Evolutionary conservation across 1,140 invertebrate genomes (phyloP).

Genomic region (Drosophila melanica): DNA sequence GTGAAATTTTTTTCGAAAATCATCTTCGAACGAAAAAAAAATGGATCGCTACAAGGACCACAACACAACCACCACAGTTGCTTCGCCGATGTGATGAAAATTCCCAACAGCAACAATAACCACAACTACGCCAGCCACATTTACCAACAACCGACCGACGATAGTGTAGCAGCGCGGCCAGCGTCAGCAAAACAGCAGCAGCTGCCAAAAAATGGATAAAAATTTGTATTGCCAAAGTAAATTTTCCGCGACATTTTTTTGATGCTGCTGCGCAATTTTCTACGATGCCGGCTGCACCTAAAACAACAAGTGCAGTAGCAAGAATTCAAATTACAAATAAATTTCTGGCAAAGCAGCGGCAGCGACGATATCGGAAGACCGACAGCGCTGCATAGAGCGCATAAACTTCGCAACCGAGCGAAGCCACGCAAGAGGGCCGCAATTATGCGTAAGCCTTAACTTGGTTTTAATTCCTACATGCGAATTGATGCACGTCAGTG

Average conservation of each 20-base stretch:
- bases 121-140: conserved; percentile 33
- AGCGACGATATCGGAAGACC: no score
- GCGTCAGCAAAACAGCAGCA: conserved; percentile 32
- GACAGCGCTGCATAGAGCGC: no score
- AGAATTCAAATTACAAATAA: conserved; percentile 40
- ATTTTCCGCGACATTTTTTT: conserved; percentile 43
- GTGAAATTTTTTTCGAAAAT: no score
- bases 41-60: no score
- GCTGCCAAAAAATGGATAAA: conserved; percentile 36
- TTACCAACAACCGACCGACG: conserved; percentile 51
- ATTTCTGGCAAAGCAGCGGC: conserved; percentile 62
- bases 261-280: conserved; percentile 57
- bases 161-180: conserved; percentile 26
- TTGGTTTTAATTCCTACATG: no score
- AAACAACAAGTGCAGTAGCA: conserved; percentile 37
- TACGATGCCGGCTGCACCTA: conserved; percentile 42
- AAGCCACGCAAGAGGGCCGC: no score
- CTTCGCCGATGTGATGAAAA: conserved; percentile 69
- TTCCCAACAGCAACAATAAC: conserved; percentile 46
- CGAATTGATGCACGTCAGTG: no score
- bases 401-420: no score
- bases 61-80: no score
- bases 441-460: no score
- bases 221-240: conserved; percentile 38
- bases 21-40: no score